Conservation (phyloP, 2,888 invertebrate genomes). For the Pristionchus maxplancki region DNA sequence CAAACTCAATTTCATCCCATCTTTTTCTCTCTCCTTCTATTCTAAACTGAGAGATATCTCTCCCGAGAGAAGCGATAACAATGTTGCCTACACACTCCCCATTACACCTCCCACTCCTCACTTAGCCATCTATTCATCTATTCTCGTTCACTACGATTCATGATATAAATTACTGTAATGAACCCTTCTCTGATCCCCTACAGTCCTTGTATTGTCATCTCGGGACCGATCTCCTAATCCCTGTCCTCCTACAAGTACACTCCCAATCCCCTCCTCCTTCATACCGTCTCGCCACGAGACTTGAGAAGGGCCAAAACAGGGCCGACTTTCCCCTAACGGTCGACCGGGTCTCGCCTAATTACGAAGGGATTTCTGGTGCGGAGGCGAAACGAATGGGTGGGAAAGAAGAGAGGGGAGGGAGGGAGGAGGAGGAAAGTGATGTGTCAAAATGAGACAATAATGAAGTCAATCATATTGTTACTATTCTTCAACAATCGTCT, state of each 20-base stretch:
- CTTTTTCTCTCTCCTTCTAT: conserved; percentile 15
- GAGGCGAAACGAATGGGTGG: conserved; percentile 19
- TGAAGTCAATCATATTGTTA: background rate
- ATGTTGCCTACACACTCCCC: conserved; percentile 31
- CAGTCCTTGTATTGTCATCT: conserved; percentile 1
- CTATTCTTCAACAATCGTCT: background rate
- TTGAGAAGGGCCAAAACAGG: background rate
- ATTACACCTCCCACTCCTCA: conserved; percentile 13
- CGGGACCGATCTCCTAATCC: background rate
- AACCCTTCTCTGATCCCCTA: background rate
- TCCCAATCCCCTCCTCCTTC: background rate
- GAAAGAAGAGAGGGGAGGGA: background rate
- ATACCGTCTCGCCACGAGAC: background rate
- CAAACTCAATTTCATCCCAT: conserved; percentile 43
- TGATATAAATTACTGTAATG: background rate
- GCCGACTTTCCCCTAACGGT: background rate
- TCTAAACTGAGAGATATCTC: conserved; percentile 27
- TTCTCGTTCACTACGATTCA: background rate
- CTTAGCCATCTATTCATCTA: background rate
- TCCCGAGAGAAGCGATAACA: conserved; percentile 33
- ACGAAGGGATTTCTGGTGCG: background rate
- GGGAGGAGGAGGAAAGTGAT: background rate
- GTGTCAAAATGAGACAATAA: background rate
- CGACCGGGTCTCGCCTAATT: background rate
- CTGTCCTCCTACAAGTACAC: background rate